Conservation (phyloP, 2,113 vertebrate genomes). For the Ramphastos sulfuratus region DNA sequence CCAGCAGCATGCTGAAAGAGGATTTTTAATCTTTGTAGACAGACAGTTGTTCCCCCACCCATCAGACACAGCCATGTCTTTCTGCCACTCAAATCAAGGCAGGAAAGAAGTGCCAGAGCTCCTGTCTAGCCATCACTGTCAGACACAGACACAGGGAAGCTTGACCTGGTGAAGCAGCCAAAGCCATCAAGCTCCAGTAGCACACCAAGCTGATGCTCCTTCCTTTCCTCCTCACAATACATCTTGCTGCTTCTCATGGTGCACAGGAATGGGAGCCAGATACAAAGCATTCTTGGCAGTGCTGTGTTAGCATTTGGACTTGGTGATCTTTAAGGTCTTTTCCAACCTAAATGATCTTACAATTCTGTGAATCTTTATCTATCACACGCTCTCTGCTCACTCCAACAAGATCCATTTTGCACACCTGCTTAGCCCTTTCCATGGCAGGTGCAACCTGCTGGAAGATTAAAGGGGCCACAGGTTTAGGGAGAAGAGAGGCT, state of each 20-base stretch:
- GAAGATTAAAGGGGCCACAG: neutral
- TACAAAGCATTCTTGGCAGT: neutral
- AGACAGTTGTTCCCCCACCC: neutral
- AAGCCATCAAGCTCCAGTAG: neutral
- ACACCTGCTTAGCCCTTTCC: neutral
- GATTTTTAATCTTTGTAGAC: neutral
- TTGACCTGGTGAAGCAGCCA: neutral
- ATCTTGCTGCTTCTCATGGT: accelerated
- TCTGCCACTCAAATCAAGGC: neutral
- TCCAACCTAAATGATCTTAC: too few relatives aligned
- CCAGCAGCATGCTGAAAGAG: neutral
- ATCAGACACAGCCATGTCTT: neutral
- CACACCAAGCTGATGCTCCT: neutral
- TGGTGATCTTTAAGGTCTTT: too few relatives aligned
- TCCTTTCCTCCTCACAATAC: neutral
- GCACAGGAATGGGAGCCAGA: neutral
- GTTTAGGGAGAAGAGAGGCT: neutral
- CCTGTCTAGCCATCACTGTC: accelerated
- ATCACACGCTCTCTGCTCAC: accelerated
- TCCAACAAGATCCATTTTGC: neutral
- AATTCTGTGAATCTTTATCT: too few relatives aligned
- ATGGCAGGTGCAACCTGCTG: accelerated
- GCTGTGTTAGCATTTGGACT: too few relatives aligned
- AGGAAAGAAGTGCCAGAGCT: neutral
- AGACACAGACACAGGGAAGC: neutral